phyloP scores from a whole-genome alignment of 2,888 invertebrate genomes.

The Luffia ferchaultella region DNA sequence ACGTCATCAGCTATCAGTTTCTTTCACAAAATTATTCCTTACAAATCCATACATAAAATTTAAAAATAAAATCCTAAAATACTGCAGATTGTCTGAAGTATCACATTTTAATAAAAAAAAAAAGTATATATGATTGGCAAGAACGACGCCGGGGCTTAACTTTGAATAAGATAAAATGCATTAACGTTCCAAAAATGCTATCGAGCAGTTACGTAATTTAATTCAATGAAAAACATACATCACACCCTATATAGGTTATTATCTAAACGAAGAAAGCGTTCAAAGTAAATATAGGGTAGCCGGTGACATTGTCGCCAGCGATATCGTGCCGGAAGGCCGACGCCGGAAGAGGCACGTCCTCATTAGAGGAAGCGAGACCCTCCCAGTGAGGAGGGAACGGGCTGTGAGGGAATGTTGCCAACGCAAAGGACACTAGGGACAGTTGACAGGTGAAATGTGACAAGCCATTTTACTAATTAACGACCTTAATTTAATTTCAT shows the following conservation, averaged over 20 bases:
- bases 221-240: neutral
- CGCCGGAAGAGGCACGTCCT: conserved; percentile 1
- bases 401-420: conserved; percentile 5
- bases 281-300: neutral
- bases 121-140: no score
- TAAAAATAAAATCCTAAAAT: no score
- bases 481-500: conserved; percentile 22
- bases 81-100: no score
- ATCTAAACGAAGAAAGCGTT: neutral
- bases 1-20: no score
- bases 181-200: no score
- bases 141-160: no score
- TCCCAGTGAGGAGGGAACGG: conserved; percentile 1
- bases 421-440: conserved; percentile 23
- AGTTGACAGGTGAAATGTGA: conserved; percentile 24
- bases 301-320: neutral
- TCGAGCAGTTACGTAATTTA: no score
- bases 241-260: neutral
- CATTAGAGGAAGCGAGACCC: conserved; percentile 5
- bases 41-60: no score
- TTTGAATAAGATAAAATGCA: no score
- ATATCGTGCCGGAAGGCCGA: neutral
- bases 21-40: no score
- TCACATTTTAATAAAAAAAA: no score
- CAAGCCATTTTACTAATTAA: conserved; percentile 35